Conservation (phyloP, 2,113 vertebrate genomes). For the Peromyscus leucopus region DNA sequence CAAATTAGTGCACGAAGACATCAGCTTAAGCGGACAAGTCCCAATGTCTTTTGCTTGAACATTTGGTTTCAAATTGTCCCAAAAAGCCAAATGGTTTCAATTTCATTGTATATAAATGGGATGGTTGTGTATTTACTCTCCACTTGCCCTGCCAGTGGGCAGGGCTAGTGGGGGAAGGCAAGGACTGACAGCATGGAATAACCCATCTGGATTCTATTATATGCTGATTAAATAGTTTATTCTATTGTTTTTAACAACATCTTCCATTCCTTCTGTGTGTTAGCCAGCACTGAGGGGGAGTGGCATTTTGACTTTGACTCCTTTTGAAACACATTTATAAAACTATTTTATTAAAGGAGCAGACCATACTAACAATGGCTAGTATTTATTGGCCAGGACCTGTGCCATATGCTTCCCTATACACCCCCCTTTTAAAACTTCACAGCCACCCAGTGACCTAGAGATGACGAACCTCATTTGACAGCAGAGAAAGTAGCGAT, state of each 20-base stretch:
- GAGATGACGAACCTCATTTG: background rate
- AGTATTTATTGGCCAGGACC: background rate
- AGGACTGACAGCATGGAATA: background rate
- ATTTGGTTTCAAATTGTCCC: constrained; percentile 19
- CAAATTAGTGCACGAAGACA: background rate
- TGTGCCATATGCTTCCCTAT: background rate
- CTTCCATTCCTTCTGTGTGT: background rate
- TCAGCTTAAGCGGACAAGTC: background rate
- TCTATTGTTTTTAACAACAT: constrained; percentile 32
- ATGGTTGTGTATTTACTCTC: constrained; percentile 16
- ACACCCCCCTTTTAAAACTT: background rate
- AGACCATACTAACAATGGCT: background rate
- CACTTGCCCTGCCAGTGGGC: background rate
- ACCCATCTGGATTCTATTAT: constrained; percentile 61
- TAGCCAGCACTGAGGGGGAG: background rate
- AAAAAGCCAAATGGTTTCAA: constrained; percentile 55
- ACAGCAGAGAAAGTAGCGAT: background rate
- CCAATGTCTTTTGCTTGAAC: background rate
- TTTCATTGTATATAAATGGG: background rate
- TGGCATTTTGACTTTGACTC: constrained; percentile 40
- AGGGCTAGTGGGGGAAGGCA: background rate
- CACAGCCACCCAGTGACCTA: background rate
- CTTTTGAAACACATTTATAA: background rate
- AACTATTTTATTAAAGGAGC: constrained; percentile 16
- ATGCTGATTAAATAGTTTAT: constrained; percentile 39